Evolutionary conservation across 2,888 invertebrate species (phyloP), one percentile per base, ranked within the genome.

Genomic region (Papilio protenor): DNA sequence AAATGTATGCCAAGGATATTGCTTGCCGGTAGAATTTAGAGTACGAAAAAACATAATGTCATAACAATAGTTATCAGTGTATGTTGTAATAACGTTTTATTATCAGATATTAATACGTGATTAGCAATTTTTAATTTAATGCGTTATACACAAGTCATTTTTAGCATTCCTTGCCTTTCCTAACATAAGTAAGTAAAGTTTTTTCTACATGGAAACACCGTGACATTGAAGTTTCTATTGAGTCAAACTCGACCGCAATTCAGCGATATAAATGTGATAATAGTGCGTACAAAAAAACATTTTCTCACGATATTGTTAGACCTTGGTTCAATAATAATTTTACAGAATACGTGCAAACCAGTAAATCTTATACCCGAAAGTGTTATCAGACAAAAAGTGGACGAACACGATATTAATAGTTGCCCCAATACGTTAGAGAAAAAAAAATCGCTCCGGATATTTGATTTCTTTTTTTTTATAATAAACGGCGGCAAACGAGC

Each of bases 231-330:
- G 8, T 0, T 40, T 40, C 40, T 66, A 45, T 66, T 21, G 27
- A n/a, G n/a, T 12, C 66, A 40, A 66, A 66, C 2, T 45, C 21
- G 45, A 64, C 27, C 27, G 64, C 64, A 64, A 11, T 66, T 40
- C 66, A 66, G n/a, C 40, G n/a, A 40, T 11, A 61, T 61, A 64
- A 33, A 16, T 23, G 27, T 64, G n/a, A 66, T 33, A 64, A 64
- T 40, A n/a, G 40, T 66, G 40, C 66, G 66, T 40, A 45, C 45
- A 21, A 66, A 66, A 64, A 66, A 66, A 66, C 18, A 64, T 64
- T 40, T n/a, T 40, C 66, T 66, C 45, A 66, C 66, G 66, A 40
- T n/a, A n/a, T 45, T 45, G n/a, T n/a, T 21, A 45, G 40, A 66
- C 40, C 40, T 66, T 66, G 11, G 21, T 33, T 66, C 40, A 40